Evolutionary conservation across 2,797 vertebrate genomes (phyloP).

Genomic region (Fistularia commersonii): DNA sequence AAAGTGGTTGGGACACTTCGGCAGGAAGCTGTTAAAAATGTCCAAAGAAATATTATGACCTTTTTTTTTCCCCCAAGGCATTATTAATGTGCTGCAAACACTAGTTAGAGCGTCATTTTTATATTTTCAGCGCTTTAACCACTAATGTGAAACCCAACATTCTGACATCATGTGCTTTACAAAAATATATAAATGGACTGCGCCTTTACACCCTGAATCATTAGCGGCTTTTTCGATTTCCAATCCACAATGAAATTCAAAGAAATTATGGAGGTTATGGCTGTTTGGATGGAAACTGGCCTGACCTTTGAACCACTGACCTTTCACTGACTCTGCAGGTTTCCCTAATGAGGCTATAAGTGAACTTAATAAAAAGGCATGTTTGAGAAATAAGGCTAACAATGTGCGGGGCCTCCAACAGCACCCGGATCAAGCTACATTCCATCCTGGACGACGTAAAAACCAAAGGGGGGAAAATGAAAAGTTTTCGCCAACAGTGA

Average conservation of each 20-base stretch:
- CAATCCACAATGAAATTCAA: slow-evolving; percentile 60
- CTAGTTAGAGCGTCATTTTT: slow-evolving; percentile 1
- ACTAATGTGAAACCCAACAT: background rate
- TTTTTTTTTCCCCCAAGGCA: background rate
- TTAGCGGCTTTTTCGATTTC: slow-evolving; percentile 37
- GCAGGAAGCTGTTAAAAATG: background rate
- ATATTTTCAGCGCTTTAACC: background rate
- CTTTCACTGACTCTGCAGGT: slow-evolving; percentile 68
- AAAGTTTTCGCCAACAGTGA: slow-evolving; percentile 70
- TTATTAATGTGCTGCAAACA: slow-evolving; percentile 4
- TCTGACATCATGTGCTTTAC: slow-evolving; percentile 18
- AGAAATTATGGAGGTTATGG: slow-evolving; percentile 73
- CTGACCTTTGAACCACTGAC: slow-evolving; percentile 59
- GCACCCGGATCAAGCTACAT: slow-evolving; percentile 83
- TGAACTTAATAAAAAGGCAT: slow-evolving; percentile 77
- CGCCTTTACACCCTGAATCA: slow-evolving; percentile 39
- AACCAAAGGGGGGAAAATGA: slow-evolving; percentile 56
- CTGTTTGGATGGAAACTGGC: slow-evolving; percentile 46
- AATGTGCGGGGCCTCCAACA: slow-evolving; percentile 65
- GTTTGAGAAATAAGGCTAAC: slow-evolving; percentile 74
- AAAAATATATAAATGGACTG: slow-evolving; percentile 25
- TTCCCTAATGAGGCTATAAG: slow-evolving; percentile 72
- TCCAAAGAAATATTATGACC: background rate
- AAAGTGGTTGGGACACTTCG: background rate
- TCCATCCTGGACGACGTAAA: slow-evolving; percentile 74